These are phyloP conservation scores for Fregetta grallaria DNA, from an alignment of 2,113 vertebrate species.

Conservation along the genomic window DNA sequence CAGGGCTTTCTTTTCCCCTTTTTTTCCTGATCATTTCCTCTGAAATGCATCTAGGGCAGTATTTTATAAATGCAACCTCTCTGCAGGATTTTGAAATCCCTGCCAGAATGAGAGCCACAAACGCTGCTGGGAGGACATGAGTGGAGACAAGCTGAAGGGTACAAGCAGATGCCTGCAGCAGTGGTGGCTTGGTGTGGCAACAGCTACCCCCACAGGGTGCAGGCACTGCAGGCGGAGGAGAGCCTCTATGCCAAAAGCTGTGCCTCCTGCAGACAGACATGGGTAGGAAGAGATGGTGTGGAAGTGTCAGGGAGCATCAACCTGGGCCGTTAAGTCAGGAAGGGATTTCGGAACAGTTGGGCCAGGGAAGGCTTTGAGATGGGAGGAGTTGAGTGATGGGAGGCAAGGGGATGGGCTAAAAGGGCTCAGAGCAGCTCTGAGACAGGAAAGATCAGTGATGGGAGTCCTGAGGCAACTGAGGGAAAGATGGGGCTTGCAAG, in stretches of 20 bases:
- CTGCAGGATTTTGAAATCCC: not conserved
- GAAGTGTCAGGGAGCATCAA: not conserved
- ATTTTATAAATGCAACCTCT: not conserved
- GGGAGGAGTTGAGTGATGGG: not conserved
- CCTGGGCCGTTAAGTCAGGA: not conserved
- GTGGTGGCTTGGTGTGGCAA: not conserved
- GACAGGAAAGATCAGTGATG: not conserved
- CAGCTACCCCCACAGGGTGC: not conserved
- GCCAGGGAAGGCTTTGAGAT: not conserved
- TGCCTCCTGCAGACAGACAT: not conserved
- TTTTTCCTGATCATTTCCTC: not conserved
- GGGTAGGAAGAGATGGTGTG: fast-evolving
- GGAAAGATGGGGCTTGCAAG: not conserved
- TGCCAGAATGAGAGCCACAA: not conserved
- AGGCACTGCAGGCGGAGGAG: not conserved
- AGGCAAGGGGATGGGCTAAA: not conserved
- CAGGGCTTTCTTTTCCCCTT: not conserved
- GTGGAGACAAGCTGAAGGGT: not conserved
- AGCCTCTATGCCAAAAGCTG: not conserved
- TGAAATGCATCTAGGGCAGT: not conserved
- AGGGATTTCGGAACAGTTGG: not conserved
- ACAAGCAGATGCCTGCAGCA: not conserved
- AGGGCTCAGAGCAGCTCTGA: not conserved
- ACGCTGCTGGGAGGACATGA: not conserved
- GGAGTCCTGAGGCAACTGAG: not conserved